Evolutionary conservation across 2,888 invertebrate genomes (phyloP).

Genomic region (Thereva unica): DNA sequence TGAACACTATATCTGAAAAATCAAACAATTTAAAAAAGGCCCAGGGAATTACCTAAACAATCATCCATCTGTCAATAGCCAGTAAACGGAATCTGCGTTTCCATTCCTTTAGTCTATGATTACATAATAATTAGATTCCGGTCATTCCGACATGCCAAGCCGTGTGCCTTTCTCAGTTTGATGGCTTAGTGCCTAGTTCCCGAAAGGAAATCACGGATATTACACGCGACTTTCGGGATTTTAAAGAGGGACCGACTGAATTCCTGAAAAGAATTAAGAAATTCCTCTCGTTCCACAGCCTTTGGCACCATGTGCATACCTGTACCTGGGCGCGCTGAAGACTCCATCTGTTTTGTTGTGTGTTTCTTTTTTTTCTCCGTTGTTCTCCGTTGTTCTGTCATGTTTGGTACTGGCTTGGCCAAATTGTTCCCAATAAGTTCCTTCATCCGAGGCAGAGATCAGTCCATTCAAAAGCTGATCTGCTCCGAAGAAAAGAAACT

Average conservation of each 20-base stretch:
- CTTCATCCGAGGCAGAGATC: constrained; percentile 5
- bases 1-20: no score
- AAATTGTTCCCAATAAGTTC: constrained; percentile 33
- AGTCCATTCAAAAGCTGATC: constrained; percentile 18
- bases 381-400: constrained; percentile 28
- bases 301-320: constrained; percentile 21
- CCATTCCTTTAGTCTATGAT: not conserved
- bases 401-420: constrained; percentile 22
- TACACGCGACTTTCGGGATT: constrained; percentile 27
- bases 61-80: not conserved
- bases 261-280: constrained; percentile 24
- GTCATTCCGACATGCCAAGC: constrained; percentile 17
- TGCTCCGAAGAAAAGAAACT: constrained; percentile 20
- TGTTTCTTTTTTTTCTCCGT: constrained; percentile 14
- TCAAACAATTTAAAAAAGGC: no score
- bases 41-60: not conserved
- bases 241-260: constrained; percentile 7
- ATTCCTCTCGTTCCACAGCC: constrained; percentile 21
- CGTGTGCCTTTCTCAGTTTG: not conserved
- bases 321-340: no score
- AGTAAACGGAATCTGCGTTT: not conserved
- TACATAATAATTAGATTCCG: constrained; percentile 25
- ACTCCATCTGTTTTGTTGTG: no score
- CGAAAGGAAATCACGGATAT: constrained; percentile 15
- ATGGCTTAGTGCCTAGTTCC: constrained; percentile 6